phyloP scores from a whole-genome alignment of 2,797 vertebrate species.

The Apodemus agrarius region DNA sequence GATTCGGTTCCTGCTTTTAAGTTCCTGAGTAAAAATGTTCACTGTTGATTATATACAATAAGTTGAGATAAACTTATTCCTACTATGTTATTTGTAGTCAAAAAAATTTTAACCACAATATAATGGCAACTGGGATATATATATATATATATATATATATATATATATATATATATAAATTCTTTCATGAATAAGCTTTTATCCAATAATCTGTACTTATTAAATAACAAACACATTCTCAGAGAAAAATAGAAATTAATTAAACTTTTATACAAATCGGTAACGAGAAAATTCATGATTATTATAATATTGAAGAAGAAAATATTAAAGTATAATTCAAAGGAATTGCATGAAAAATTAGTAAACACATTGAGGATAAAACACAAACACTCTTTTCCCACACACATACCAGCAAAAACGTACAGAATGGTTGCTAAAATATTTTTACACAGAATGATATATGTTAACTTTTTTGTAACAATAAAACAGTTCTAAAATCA shows the following conservation, averaged over 20 bases:
- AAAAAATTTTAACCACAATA: neutral
- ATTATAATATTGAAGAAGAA: neutral
- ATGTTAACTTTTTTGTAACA: neutral
- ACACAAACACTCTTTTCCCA: neutral
- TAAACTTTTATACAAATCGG: neutral
- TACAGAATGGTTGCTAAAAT: neutral
- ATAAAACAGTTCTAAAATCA: neutral
- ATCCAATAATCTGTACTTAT: neutral
- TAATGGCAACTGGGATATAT: neutral
- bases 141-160: too few species aligned
- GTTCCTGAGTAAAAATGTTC: neutral
- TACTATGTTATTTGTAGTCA: neutral
- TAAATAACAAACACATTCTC: neutral
- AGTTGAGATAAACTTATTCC: neutral
- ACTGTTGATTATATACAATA: neutral
- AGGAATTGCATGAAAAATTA: neutral
- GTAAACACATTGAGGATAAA: neutral
- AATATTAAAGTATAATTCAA: neutral
- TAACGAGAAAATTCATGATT: neutral
- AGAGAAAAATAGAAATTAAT: neutral
- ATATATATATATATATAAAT: too few species aligned
- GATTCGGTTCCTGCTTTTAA: neutral
- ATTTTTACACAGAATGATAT: neutral
- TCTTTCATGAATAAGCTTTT: neutral
- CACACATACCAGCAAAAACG: neutral